Evolutionary conservation across 2,888 invertebrate genomes (phyloP), one percentile per base, ranked within the genome.

Genomic region (Xanthorhoe designata): DNA sequence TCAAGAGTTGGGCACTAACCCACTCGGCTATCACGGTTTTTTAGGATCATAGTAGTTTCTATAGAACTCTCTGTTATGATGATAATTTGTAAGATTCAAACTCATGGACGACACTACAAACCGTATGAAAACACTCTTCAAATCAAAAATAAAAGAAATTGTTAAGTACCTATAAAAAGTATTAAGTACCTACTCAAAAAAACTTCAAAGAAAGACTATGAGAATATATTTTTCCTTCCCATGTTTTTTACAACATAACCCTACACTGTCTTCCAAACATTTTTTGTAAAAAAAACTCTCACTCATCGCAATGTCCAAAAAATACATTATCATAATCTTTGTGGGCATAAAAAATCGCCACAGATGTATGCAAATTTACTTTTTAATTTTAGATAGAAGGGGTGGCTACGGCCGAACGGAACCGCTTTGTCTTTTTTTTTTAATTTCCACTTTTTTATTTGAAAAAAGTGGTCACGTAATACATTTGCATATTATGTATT

Each of bases 281-380:
- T 47, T 83, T 83, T 81, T 68, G 55, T 61, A 75, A 84, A 87
- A 88, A 88, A 90, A 79, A 76, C 73, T 78, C 81, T 80, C 82
- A 79, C 82, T 52, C 63, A 77, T 77, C 66, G 71, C 74, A 73
- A 82, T 91, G 92, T 88, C 92, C 91, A 92, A 92, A 92, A 92
- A 92, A 92, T 68, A 63, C 68, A 89, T 92, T 90, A 78, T 70
- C 92, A 92, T 92, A 92, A 92, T 90, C 91, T 88, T 81, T 77
- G 74, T 68, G 77, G 72, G 75, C 70, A 78, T 81, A 90, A 91
- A 91, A 92, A 91, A 88, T 91, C 85, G 91, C 91, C 91, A 90
- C 83, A 78, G 79, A 79, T 74, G 76, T 89, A 92, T 92, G 92
- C 89, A 91, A 91, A 92, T 90, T 78, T 70, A 65, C 75, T 81